Base-by-base conservation (phyloP, 2,113 vertebrate species). In the Strigops habroptila region DNA sequence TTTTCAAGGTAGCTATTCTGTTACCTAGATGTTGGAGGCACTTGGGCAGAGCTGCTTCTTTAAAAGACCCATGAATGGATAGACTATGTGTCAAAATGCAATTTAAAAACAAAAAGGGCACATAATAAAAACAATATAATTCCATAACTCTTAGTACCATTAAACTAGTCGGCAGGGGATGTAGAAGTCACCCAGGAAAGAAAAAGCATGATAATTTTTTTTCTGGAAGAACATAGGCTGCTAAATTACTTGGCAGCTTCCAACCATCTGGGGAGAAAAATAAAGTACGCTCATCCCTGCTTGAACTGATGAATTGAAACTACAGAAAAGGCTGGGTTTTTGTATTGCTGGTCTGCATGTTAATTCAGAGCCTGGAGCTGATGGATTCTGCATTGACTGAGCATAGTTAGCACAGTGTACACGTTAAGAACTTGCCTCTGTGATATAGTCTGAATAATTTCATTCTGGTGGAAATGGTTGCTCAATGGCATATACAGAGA, bases 211-310 rank as follows among this genome's bases (percentile, higher is more conserved):
- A 71, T 90, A 84, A 90, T 91, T 92, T 96, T 94, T 95, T 59
- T 39, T n/a, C n/a, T 68, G 89, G 83, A 96, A 81, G 93, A 96
- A 91, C 86, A 89, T 16, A 85, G 93, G 28, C 88, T 87, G 77
- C 81, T 95, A 91, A 96, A 97, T 95, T 95, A 88, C 83, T 97
- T 92, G 87, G 69, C 86, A 53, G 91, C 90, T 94, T 92, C 86
- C 67, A 96, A 43, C 86, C 52, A 76, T 94, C 96, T 96, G 53
- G 95, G 90, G 92, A 96, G 44, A 94, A 96, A 91, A 96, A 92
- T 82, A 96, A 90, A 96, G 73, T 86, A 86, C 2, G 12, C 67
- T 93, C 46, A 82, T 95, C 83, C 53, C 74, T 92, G 65, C 93
- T 94, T 93, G 81, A 92, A 95, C 88, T 92, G 83, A 93, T 93